Conservation (phyloP, 2,113 vertebrate genomes). For the Oplegnathus fasciatus region DNA sequence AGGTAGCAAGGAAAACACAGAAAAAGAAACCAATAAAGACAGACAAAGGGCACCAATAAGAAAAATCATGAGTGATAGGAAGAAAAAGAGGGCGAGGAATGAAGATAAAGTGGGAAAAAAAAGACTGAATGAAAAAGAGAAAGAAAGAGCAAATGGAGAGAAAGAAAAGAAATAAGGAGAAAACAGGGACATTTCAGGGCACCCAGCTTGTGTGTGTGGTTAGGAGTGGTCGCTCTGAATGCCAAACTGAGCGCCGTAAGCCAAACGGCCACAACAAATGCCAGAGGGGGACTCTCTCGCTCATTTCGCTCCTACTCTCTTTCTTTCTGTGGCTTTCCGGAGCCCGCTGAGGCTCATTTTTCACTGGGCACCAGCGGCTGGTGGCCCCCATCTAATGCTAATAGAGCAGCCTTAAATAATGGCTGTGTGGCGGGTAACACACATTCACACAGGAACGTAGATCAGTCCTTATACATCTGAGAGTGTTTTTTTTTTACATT, state of each 20-base stretch:
- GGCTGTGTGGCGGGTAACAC: slow-evolving; percentile 17
- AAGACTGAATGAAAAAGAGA: not conserved
- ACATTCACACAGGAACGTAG: slow-evolving; percentile 13
- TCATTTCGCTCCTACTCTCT: slow-evolving; percentile 61
- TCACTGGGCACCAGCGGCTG: slow-evolving; percentile 72
- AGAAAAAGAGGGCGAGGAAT: not conserved
- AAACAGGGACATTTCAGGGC: slow-evolving; percentile 32
- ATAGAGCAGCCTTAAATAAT: slow-evolving; percentile 63
- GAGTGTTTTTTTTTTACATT: not conserved
- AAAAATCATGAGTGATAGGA: not conserved
- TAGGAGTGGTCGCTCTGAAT: slow-evolving; percentile 74
- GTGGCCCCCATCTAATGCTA: slow-evolving; percentile 79
- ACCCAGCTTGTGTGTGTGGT: slow-evolving; percentile 40
- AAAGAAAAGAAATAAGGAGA: slow-evolving; percentile 18
- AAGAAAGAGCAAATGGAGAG: slow-evolving; percentile 3
- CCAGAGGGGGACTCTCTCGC: slow-evolving; percentile 54
- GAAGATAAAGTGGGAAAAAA: not conserved
- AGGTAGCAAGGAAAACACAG: not conserved
- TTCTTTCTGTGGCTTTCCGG: slow-evolving; percentile 73
- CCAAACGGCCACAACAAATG: slow-evolving; percentile 60
- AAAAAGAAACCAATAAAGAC: not conserved
- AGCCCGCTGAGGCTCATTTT: slow-evolving; percentile 76
- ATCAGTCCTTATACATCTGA: too few species aligned
- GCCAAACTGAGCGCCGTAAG: slow-evolving; percentile 71
- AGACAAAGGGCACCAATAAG: not conserved